phyloP scores from a whole-genome alignment of 2,888 invertebrate genomes.

The Cryptocephalus moraei region DNA sequence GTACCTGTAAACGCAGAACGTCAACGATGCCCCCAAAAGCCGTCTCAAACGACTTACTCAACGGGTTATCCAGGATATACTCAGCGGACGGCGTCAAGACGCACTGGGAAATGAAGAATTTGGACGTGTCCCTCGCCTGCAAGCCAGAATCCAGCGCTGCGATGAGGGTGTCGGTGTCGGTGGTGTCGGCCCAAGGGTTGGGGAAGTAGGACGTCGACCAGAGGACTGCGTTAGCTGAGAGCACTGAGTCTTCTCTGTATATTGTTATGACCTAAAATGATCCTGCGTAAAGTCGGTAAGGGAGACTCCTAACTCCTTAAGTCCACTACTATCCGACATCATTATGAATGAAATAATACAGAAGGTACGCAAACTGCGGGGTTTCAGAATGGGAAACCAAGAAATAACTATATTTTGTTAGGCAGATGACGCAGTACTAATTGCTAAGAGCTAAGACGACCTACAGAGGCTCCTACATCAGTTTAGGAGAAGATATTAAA shows the following conservation, averaged over 20 bases:
- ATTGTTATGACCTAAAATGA: constrained; percentile 55
- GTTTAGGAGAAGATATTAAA: too few relatives aligned
- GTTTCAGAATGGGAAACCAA: too few relatives aligned
- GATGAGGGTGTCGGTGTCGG: constrained; percentile 46
- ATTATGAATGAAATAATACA: too few relatives aligned
- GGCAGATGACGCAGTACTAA: too few relatives aligned
- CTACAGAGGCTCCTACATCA: too few relatives aligned
- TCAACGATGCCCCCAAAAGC: neutral
- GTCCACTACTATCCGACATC: too few relatives aligned
- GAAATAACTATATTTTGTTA: too few relatives aligned
- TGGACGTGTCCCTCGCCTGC: constrained; percentile 43
- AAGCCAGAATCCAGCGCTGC: constrained; percentile 49
- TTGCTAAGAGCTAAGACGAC: too few relatives aligned
- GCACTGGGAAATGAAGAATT: constrained; percentile 72
- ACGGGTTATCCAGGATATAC: constrained; percentile 41
- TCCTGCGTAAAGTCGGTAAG: too few relatives aligned
- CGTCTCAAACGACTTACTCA: constrained; percentile 22
- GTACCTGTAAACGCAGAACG: constrained; percentile 20
- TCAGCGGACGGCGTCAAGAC: constrained; percentile 61
- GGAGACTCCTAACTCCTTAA: too few relatives aligned
- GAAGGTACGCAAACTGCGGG: too few relatives aligned
- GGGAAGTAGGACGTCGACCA: constrained; percentile 64
- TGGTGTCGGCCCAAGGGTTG: constrained; percentile 74
- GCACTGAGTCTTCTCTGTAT: constrained; percentile 51
- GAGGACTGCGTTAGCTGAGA: constrained; percentile 42